Evolutionary conservation across 2,888 invertebrate species (phyloP), one percentile per base, ranked within the genome.

Genomic region (Lithodes maja): DNA sequence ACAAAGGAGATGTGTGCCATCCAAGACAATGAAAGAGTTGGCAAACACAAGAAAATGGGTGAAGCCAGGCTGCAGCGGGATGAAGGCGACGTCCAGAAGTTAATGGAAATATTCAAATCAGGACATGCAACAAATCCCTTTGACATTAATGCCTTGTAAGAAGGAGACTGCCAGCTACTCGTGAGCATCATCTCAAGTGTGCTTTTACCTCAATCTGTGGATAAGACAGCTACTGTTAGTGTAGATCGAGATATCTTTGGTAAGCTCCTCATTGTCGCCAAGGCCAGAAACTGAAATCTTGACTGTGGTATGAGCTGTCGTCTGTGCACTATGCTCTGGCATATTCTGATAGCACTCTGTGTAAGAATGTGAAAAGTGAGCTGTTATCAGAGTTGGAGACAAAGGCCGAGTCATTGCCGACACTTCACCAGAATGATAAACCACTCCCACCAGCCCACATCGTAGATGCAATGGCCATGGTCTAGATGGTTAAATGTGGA

Each of bases 371-470:
- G 74, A 74, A 74, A 74, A 74, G 74, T 74, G 74, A 74, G 74
- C 74, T 74, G 74, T 74, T n/a, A 74, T 7, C 74, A 74, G 74
- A 74, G 74, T 12, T 74, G 74, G 74, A 74, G 74, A 74, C 74
- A 74, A 15, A n/a, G n/a, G 74, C 74, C 74, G 74, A 74, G 74
- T 74, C 74, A n/a, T 74, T 74, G 74, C 74, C n/a, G 74, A 74
- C 61, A 74, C 74, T 74, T 74, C 74, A 1, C 74, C 74, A 1
- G 12, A 74, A 74, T 74, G 74, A 74, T 15, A n/a, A 74, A 74
- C 33, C 74, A 74, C 74, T 74, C 74, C 74, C 74, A 74, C 5
- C 74, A 74, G 74, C 74, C 33, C n/a, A 74, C 33, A 74, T 74
- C 33, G n/a, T n/a, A 12, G 74, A 74, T 74, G 74, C 74, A 74